Evolutionary conservation across 1,140 invertebrate species (phyloP), one percentile per base, ranked within the genome.

Genomic region (Meloidogyne floridensis): DNA sequence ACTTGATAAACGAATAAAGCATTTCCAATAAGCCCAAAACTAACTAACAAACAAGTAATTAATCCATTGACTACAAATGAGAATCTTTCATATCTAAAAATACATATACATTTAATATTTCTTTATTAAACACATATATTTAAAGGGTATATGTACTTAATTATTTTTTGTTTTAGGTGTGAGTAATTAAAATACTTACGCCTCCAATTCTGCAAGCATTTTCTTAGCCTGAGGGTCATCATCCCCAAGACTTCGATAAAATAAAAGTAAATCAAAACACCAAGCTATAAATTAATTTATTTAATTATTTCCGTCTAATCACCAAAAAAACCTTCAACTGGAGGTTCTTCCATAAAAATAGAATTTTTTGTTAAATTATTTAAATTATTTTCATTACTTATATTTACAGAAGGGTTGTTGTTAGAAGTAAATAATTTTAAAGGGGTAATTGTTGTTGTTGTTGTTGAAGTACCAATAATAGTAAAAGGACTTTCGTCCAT

Each of bases 1-100:
- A 87, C 86, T 72, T 87, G 86, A 76, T 83, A 85, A 42, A 88
- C 69, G 18, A 88, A 72, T 20, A 87, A 72, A 42, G 74, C 47
- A 75, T 89, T 88, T 43, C 87, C 87, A 43, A 86, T 80, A n/a
- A 89, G 77, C n/a, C 87, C 87, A 73, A 88, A 88, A 53, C 79
- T 83, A 6, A 86, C 85, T n/a, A 89, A 59, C 10, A 87, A 65
- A 65, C 82, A 84, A 7, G 87, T 89, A 43, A 88, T 70, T 9
- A 88, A 69, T 47, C 87, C 87, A 78, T 88, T 88, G 65, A 87
- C 82, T 20, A 75, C 56, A 81, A 87, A 88, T 65, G 84, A 86
- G 83, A 88, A 88, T 69, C 75, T 86, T 32, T 86, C 82, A 69
- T 87, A 87, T 32, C 85, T 86, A 51, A 77, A 87, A 82, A 32